Conservation (phyloP, 2,888 invertebrate species). For the Trachelus troglodyta region DNA sequence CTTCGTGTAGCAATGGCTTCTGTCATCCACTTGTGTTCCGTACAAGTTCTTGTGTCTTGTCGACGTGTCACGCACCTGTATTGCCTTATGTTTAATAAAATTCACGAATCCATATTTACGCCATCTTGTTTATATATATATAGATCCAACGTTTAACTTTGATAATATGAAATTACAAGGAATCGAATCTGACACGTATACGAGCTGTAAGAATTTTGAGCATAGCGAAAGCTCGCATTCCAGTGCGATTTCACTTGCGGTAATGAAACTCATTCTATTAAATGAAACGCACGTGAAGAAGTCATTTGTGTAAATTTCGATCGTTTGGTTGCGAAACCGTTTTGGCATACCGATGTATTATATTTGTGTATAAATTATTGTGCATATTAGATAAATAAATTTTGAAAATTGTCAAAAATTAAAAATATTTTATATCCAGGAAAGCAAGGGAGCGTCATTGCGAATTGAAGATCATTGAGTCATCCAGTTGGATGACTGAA, state of each 20-base stretch:
- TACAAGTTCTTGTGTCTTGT: not conserved
- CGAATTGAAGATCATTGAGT: not conserved
- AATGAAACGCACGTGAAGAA: not conserved
- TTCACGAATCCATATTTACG: not conserved
- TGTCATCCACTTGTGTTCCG: not conserved
- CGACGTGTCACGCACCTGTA: not conserved
- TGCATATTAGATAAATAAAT: too few species aligned
- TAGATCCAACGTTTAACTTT: not conserved
- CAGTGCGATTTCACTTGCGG: not conserved
- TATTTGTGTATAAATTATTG: too few species aligned
- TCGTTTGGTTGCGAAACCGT: not conserved
- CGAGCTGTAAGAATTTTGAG: not conserved
- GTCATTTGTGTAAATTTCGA: not conserved
- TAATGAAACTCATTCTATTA: not conserved
- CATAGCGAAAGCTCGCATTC: not conserved
- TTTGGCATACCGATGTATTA: not conserved
- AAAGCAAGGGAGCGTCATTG: not conserved
- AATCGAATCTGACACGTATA: not conserved
- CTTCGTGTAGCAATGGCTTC: not conserved
- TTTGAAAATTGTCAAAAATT: not conserved
- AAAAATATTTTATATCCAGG: not conserved
- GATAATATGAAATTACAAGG: not conserved
- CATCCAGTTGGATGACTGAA: not conserved
- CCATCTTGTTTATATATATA: not conserved
- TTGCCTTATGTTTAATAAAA: not conserved